Evolutionary conservation across 1,140 invertebrate genomes (phyloP), one percentile per base, ranked within the genome.

Genomic region (Procambarus virginalis): DNA sequence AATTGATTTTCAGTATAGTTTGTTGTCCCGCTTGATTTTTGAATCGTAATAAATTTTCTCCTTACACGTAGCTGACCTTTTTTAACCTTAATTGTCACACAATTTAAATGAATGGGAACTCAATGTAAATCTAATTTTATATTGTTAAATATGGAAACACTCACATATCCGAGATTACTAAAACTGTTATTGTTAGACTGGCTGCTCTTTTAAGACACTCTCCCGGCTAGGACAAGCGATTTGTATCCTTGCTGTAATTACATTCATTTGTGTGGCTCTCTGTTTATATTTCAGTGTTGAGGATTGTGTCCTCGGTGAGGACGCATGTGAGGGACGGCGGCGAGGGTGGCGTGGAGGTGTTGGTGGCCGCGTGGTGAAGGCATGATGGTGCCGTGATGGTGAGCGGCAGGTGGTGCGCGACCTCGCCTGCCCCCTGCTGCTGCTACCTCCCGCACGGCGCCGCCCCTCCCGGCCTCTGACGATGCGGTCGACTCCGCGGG

Each of bases 341-440:
- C 48, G 49, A 46, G 34, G 4, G 4, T 46, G 75, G 2, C 34
- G 70, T 51, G 70, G 22, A 83, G 80, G 88, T 83, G 82, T 70
- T 58, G 70, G 80, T 55, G 70, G 58, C 51, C 46, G 58, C 22
- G 1, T 70, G 49, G 22, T 73, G 49, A 58, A 12, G 22, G 22
- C 78, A 68, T 82, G 51, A 89, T 89, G 88, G 81, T 89, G 81
- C 88, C 88, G 88, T 89, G 88, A 89, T 89, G 88, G 73, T 89
- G 81, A 84, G 88, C 88, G 88, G 88, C 88, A 89, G 88, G 88
- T 89, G 88, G 88, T 89, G 88, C 88, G 88, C 88, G 81, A 83
- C 82, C 88, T 89, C 88, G 88, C 88, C 88, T 89, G 88, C 88
- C 88, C 81, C 88, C 88, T 89, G 81, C 87, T 89, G 87, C 88